These are phyloP conservation scores for Scarus forsteni DNA, from an alignment of 2,797 vertebrate genomes.

Conservation along the genomic window DNA sequence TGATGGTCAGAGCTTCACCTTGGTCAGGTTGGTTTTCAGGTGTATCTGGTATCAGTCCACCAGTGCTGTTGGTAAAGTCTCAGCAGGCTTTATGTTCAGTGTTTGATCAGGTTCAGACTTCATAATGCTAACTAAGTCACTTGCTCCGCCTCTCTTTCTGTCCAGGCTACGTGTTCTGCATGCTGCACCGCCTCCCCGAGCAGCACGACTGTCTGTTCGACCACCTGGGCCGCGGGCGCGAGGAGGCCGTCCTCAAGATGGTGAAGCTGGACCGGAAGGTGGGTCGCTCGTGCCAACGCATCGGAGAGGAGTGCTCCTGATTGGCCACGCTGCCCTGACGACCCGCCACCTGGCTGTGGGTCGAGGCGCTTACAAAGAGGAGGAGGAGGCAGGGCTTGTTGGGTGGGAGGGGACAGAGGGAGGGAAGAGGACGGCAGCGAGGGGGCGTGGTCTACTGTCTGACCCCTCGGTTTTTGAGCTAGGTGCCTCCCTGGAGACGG, in stretches of 20 bases:
- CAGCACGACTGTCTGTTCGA: slow-evolving; percentile 96
- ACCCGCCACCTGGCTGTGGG: slow-evolving; percentile 42
- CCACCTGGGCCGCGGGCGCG: slow-evolving; percentile 94
- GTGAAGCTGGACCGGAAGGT: slow-evolving; percentile 98
- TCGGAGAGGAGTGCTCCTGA: slow-evolving; percentile 97
- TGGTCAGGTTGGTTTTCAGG: no score
- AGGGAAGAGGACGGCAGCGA: neutral
- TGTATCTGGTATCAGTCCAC: no score
- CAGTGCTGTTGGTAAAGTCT: no score
- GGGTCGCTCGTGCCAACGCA: slow-evolving; percentile 96
- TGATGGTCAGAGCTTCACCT: no score
- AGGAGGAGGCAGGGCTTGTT: slow-evolving; percentile 45
- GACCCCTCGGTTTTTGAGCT: slow-evolving; percentile 59
- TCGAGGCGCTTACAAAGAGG: slow-evolving; percentile 62
- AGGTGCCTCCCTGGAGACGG: slow-evolving; percentile 37
- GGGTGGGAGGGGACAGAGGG: slow-evolving; percentile 9
- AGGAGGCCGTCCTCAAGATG: slow-evolving; percentile 98
- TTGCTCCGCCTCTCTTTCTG: neutral
- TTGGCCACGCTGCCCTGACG: slow-evolving; percentile 27
- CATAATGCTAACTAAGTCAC: slow-evolving; percentile 5
- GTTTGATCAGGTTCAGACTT: no score
- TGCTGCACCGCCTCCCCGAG: slow-evolving; percentile 95
- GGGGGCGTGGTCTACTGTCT: slow-evolving; percentile 36
- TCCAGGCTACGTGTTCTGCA: slow-evolving; percentile 95
- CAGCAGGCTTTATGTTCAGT: no score